These are phyloP conservation scores for Orius laevigatus DNA, from an alignment of 1,140 invertebrate genomes.

Conservation along the genomic window DNA sequence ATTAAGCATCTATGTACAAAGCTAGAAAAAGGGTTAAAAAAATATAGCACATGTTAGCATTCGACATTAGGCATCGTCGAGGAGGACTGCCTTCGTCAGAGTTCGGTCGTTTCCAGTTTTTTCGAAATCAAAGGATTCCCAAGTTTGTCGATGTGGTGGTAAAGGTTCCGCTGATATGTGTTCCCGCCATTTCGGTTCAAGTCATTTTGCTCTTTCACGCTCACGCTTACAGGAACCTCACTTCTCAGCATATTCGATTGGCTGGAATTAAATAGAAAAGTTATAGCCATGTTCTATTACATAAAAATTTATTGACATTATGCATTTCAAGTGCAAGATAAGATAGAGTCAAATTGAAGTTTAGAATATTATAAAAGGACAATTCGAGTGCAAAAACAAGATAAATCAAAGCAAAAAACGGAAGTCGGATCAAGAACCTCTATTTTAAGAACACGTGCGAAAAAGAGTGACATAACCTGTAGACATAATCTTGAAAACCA, in stretches of 20 bases:
- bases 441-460: too few relatives aligned
- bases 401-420: too few relatives aligned
- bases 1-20: too few relatives aligned
- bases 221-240: constrained; percentile 23
- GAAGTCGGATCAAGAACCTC: too few relatives aligned
- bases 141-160: constrained; percentile 31
- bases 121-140: constrained; percentile 42
- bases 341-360: constrained; percentile 1
- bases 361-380: background rate
- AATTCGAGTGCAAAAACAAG: too few relatives aligned
- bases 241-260: constrained; percentile 22
- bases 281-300: constrained; percentile 1
- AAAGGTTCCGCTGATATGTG: constrained; percentile 30
- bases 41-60: too few relatives aligned
- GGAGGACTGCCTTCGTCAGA: constrained; percentile 24
- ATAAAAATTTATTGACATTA: constrained; percentile 11
- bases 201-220: constrained; percentile 29
- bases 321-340: constrained; percentile 12
- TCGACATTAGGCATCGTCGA: too few relatives aligned
- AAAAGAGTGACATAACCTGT: too few relatives aligned
- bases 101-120: constrained; percentile 73
- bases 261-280: constrained; percentile 21
- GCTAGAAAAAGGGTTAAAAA: too few relatives aligned
- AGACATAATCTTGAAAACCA: too few relatives aligned
- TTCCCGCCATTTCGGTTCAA: constrained; percentile 22